Conservation (phyloP, 2,888 invertebrate species). For the Agrotis segetum region DNA sequence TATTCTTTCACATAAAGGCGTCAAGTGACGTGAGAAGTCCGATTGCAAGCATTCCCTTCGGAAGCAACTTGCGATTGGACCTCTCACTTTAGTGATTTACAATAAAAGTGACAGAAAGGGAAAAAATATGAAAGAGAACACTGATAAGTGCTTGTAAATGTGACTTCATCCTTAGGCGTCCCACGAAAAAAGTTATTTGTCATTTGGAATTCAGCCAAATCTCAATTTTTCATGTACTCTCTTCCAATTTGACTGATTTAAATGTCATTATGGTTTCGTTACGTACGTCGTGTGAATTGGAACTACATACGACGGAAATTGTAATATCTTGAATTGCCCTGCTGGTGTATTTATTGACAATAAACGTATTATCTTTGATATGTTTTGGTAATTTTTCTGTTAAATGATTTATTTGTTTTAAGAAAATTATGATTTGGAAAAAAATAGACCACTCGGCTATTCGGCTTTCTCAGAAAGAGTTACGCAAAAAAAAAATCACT, state of each 20-base stretch:
- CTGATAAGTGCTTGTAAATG: no score
- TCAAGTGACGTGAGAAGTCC: no score
- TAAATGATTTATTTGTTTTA: slow-evolving; percentile 42
- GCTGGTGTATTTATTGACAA: slow-evolving; percentile 52
- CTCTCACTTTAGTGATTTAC: no score
- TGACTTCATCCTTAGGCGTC: slow-evolving; percentile 37
- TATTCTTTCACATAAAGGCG: no score
- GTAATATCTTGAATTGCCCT: slow-evolving; percentile 36
- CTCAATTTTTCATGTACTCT: slow-evolving; percentile 54
- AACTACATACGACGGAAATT: slow-evolving; percentile 27
- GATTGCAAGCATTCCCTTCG: no score
- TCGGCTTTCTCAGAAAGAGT: neutral
- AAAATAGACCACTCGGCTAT: no score
- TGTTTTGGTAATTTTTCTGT: slow-evolving; percentile 31
- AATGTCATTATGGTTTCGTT: slow-evolving; percentile 57
- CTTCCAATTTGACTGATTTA: slow-evolving; percentile 59
- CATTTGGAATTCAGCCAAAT: slow-evolving; percentile 57
- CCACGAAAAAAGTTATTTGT: slow-evolving; percentile 54
- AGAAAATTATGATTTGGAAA: neutral
- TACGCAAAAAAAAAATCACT: neutral
- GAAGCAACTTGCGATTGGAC: no score
- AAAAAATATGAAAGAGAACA: no score
- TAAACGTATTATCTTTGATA: slow-evolving; percentile 58
- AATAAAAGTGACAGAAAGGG: no score
- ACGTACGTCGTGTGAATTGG: slow-evolving; percentile 23